These are phyloP conservation scores for Trichonephila clavipes DNA, from an alignment of 1,140 invertebrate species.

Conservation along the genomic window DNA sequence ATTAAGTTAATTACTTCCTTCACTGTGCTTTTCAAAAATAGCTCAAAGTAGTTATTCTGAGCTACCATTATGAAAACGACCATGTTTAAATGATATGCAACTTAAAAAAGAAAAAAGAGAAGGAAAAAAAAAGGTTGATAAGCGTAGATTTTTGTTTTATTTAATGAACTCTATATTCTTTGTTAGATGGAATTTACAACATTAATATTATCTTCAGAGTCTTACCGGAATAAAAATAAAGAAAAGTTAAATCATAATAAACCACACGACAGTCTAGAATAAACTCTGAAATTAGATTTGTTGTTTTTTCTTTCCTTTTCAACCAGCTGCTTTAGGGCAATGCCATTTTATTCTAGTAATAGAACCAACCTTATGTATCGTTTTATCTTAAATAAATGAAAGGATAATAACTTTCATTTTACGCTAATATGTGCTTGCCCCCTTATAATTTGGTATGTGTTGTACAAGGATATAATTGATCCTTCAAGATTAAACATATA, in stretches of 20 bases:
- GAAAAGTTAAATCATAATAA: neutral
- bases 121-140: neutral
- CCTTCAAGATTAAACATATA: neutral
- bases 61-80: neutral
- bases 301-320: neutral
- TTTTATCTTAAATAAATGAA: neutral
- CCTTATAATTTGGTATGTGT: neutral
- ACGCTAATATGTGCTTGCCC: neutral
- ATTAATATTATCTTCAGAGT: neutral
- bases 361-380: too few species aligned
- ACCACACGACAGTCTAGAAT: neutral
- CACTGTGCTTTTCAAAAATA: neutral
- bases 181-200: neutral
- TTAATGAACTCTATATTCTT: neutral
- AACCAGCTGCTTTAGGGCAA: too few species aligned
- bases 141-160: neutral
- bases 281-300: neutral
- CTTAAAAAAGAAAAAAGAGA: neutral
- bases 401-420: neutral
- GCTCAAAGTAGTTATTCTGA: neutral
- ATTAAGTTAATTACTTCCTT: neutral
- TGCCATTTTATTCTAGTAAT: too few species aligned
- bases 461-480: neutral
- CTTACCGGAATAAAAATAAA: neutral
- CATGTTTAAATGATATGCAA: neutral